These are phyloP conservation scores for Gorsachius goisagi DNA, from an alignment of 2,113 vertebrate genomes.

Conservation along the genomic window DNA sequence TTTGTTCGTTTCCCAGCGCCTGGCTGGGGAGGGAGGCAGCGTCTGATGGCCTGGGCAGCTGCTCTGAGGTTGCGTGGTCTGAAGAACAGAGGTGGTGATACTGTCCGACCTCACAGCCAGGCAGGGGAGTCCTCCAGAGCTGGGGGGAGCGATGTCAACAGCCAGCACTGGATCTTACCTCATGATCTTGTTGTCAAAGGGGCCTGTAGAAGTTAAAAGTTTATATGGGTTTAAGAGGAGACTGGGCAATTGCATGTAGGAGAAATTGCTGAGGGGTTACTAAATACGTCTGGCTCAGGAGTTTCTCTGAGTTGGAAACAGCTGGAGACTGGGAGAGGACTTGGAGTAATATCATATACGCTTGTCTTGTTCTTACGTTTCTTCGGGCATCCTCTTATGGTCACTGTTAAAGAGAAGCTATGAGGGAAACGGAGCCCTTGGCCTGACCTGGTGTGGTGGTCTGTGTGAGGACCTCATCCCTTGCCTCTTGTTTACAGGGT, in stretches of 20 bases:
- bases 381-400: neutral
- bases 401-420: neutral
- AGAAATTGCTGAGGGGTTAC: neutral
- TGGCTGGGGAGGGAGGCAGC: neutral
- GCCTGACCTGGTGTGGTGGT: neutral
- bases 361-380: neutral
- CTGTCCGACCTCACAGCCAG: neutral
- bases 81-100: neutral
- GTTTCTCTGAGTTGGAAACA: neutral
- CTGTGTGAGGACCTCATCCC: neutral
- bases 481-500: neutral
- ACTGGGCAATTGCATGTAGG: neutral
- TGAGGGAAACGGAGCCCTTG: neutral
- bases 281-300: neutral
- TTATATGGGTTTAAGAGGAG: neutral
- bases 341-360: neutral
- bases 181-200: neutral
- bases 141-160: neutral
- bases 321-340: neutral
- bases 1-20: neutral
- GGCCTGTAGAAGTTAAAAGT: neutral
- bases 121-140: neutral
- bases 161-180: neutral
- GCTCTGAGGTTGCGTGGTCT: neutral
- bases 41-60: neutral